Conservation (phyloP, 2,113 vertebrate species). For the Sander vitreus region DNA sequence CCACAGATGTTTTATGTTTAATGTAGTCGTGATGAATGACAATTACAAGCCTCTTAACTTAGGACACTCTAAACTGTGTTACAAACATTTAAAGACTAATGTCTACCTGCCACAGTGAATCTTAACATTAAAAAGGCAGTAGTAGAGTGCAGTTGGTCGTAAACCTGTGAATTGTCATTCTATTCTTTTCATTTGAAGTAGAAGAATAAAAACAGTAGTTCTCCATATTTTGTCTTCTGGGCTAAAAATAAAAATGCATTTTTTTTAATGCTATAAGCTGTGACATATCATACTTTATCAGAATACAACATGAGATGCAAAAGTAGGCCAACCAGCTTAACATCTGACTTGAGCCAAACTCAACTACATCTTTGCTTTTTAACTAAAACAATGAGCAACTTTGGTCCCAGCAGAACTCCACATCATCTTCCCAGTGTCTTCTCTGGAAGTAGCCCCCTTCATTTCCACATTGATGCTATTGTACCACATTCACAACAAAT, state of each 20-base stretch:
- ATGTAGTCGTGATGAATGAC: neutral
- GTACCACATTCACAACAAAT: slow-evolving; percentile 75
- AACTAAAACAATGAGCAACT: neutral
- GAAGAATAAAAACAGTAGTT: neutral
- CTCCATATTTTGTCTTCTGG: neutral
- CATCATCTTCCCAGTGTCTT: neutral
- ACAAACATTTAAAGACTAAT: neutral
- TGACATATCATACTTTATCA: slow-evolving; percentile 7
- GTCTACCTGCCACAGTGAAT: neutral
- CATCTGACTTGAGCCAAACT: slow-evolving; percentile 25
- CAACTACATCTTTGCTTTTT: neutral
- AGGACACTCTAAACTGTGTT: neutral
- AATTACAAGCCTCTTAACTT: neutral
- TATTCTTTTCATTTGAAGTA: neutral
- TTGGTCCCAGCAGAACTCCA: slow-evolving; percentile 8
- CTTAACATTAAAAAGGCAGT: neutral
- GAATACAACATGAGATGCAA: slow-evolving; percentile 19
- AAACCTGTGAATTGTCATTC: slow-evolving; percentile 23
- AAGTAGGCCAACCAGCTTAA: slow-evolving; percentile 31
- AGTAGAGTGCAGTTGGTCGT: neutral
- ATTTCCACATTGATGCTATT: slow-evolving; percentile 63
- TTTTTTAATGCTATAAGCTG: slow-evolving; percentile 21
- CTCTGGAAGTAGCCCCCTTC: slow-evolving; percentile 16
- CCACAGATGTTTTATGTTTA: neutral
- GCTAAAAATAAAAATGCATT: slow-evolving; percentile 13